Percentiles rank a stretch among this genome's conserved stretches.
Conservation (phyloP, 2,888 invertebrate genomes). For the Lumbricus terrestris region DNA sequence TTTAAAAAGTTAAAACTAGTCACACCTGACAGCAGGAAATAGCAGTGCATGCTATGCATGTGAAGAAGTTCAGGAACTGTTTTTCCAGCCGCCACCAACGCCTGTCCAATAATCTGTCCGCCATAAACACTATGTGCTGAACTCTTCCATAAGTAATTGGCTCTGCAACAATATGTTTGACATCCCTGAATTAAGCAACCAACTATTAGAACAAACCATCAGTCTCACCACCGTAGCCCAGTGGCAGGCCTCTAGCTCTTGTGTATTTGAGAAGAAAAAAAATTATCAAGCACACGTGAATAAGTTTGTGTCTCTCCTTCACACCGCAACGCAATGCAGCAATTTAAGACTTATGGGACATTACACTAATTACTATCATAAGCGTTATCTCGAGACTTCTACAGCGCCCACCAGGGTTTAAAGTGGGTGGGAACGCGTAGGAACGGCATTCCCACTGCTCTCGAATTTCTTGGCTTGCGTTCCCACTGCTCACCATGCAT, state of each 20-base stretch:
- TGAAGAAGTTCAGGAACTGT: conserved; percentile 56
- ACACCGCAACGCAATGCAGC: too few relatives aligned
- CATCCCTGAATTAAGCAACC: neutral
- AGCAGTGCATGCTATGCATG: conserved; percentile 59
- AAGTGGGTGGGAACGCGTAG: too few relatives aligned
- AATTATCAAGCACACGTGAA: neutral
- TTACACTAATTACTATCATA: too few relatives aligned
- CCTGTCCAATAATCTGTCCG: conserved; percentile 60
- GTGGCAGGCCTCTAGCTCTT: too few relatives aligned
- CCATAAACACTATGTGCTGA: conserved; percentile 55
- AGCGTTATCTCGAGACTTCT: too few relatives aligned
- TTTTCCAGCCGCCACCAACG: conserved; percentile 56
- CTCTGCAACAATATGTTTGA: conserved; percentile 25
- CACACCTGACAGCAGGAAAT: conserved; percentile 57
- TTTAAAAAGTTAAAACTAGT: too few relatives aligned
- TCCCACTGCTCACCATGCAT: too few relatives aligned
- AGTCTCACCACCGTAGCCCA: neutral
- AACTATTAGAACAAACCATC: neutral
- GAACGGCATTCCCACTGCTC: too few relatives aligned
- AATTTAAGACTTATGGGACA: too few relatives aligned
- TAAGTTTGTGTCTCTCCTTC: neutral
- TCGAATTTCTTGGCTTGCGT: too few relatives aligned
- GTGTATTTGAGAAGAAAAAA: too few relatives aligned
- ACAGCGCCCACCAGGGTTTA: too few relatives aligned
- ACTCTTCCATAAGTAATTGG: conserved; percentile 48